These are phyloP conservation scores for Luehdorfia chinensis DNA, from an alignment of 1,140 invertebrate species.

Conservation along the genomic window DNA sequence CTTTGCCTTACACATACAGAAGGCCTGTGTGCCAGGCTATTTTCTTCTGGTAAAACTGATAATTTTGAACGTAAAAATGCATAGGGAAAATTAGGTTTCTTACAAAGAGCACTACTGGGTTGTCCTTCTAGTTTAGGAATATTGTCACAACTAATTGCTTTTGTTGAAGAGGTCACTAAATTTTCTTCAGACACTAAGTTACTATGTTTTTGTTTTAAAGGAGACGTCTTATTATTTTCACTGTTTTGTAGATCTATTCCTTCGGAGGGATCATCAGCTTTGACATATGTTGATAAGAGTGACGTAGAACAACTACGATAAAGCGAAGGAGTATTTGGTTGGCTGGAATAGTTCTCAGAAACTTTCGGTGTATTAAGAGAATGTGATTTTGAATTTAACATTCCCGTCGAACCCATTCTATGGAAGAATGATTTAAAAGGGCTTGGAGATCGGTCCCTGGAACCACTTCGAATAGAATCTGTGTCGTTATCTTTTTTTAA, in stretches of 20 bases:
- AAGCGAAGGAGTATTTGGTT: constrained; percentile 73
- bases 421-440: constrained; percentile 86
- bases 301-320: constrained; percentile 87
- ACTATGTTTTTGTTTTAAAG: constrained; percentile 53
- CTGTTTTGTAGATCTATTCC: constrained; percentile 82
- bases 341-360: constrained; percentile 61
- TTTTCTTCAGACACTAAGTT: constrained; percentile 52
- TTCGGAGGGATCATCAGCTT: constrained; percentile 87
- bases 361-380: constrained; percentile 67
- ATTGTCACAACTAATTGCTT: constrained; percentile 82
- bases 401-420: constrained; percentile 85
- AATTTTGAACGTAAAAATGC: constrained; percentile 86
- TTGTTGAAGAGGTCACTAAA: constrained; percentile 72
- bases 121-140: constrained; percentile 76
- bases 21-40: constrained; percentile 72
- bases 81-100: constrained; percentile 85
- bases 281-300: constrained; percentile 85
- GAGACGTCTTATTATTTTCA: constrained; percentile 53
- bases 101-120: constrained; percentile 58
- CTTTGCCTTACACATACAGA: constrained; percentile 62
- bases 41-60: constrained; percentile 86
- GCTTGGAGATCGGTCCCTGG: constrained; percentile 78
- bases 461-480: constrained; percentile 68
- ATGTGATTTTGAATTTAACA: constrained; percentile 81
- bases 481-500: constrained; percentile 62